A percentile compares a stretch with the other conserved stretches of the same genome.
These are phyloP conservation scores for Amblyornis subalaris DNA, from an alignment of 2,113 vertebrate species.

Conservation along the genomic window DNA sequence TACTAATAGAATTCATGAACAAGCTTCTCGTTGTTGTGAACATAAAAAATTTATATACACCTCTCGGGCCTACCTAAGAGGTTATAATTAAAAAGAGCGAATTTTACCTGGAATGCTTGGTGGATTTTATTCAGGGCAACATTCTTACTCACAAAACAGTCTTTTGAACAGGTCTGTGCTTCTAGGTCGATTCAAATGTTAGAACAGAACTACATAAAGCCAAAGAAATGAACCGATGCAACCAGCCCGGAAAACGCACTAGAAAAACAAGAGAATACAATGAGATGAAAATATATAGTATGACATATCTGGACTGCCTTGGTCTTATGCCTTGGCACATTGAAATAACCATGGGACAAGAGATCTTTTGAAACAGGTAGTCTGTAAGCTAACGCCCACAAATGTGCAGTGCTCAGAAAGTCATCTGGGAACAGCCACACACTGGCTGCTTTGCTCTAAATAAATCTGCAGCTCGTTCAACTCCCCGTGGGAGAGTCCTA, in stretches of 20 bases:
- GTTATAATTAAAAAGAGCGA: neutral
- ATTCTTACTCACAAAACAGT: neutral
- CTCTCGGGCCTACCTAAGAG: neutral
- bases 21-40: neutral
- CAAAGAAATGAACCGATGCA: neutral
- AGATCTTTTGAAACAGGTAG: neutral
- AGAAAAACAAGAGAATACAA: neutral
- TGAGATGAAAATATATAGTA: neutral
- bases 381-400: neutral
- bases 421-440: neutral
- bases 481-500: neutral
- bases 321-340: neutral
- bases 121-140: neutral
- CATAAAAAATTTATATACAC: neutral
- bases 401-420: neutral
- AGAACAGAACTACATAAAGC: neutral
- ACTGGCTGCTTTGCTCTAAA: neutral
- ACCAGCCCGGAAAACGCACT: neutral
- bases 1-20: conserved; percentile 26
- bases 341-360: neutral
- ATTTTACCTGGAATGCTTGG: neutral
- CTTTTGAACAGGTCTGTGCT: neutral
- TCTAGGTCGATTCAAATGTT: neutral
- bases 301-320: neutral
- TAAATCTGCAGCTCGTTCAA: neutral